Evolutionary conservation across 2,797 vertebrate species (phyloP), one percentile per base, ranked within the genome.

Genomic region (Cuniculus paca): DNA sequence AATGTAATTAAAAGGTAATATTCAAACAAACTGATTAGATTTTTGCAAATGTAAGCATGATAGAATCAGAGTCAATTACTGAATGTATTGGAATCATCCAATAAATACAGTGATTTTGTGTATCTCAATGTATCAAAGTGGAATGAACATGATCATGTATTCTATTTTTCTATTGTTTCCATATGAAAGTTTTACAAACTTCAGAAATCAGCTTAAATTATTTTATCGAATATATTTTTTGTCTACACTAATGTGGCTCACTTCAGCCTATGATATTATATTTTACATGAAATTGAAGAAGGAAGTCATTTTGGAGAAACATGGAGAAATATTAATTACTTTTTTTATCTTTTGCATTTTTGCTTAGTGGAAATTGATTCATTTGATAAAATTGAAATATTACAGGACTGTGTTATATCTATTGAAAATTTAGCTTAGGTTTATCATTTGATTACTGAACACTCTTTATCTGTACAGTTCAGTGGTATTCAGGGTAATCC

Each of bases 251-350:
- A 1, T 1, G 58, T 19, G n/a, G 7, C 1, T 3, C 61, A 13
- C 19, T 91, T 31, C 10, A 45, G 36, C 5, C 1, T 10, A 8
- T 45, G 14, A 26, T 58, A 77, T 79, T 63, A 88, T 60, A 70
- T 42, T 82, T 17, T 88, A 86, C 28, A 70, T 54, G 22, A 50
- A 86, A 77, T n/a, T 88, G 48, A 94, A 79, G n/a, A 45, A 88
- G 10, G 7, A 79, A 63, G 10, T 36, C 11, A 24, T 85, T 92
- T 94, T 91, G 22, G 14, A 39, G 68, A 70, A 85, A 20, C 5
- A 85, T 84, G 7, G 20, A 74, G 24, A 77, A 63, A 75, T 72
- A 24, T n/a, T 65, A 56, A 65, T 85, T 58, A 45, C 24, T 0
- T 42, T 24, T 72, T 72, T 42, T 39, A 78, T 80, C 28, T 52